A percentile compares a stretch with the other conserved stretches of the same genome.
phyloP scores from a whole-genome alignment of 1,140 invertebrate species.

The Tetragonula clypearis region DNA sequence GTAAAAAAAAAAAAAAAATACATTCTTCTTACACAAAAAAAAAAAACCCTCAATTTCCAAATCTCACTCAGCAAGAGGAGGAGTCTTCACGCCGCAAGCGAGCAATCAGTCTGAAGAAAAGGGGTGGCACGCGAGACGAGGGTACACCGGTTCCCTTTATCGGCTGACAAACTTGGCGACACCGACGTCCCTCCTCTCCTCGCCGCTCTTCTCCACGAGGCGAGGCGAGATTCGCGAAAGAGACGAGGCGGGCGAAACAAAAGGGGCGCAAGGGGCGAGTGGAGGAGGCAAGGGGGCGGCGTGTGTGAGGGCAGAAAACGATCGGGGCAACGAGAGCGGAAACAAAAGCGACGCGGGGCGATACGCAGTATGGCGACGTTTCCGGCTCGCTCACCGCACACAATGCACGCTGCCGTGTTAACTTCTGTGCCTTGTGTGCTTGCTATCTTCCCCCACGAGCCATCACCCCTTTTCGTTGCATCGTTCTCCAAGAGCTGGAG shows the following conservation, averaged over 20 bases:
- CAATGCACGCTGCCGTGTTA: slow-evolving; percentile 79
- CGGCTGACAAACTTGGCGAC: slow-evolving; percentile 57
- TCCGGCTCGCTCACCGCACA: slow-evolving; percentile 82
- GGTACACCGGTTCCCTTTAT: slow-evolving; percentile 58
- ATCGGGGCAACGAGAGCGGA: slow-evolving; percentile 77
- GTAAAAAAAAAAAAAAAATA: too few relatives aligned
- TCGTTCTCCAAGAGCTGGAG: slow-evolving; percentile 25
- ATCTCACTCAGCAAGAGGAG: neutral
- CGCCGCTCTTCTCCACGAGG: slow-evolving; percentile 29
- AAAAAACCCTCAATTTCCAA: too few relatives aligned
- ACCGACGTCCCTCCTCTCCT: neutral
- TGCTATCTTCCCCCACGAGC: slow-evolving; percentile 53
- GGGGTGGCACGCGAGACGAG: neutral
- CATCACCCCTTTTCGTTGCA: slow-evolving; percentile 28
- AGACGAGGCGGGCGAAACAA: slow-evolving; percentile 60
- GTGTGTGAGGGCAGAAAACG: slow-evolving; percentile 70
- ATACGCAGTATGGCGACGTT: slow-evolving; percentile 80
- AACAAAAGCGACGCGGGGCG: slow-evolving; percentile 78
- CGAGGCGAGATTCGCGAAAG: slow-evolving; percentile 47
- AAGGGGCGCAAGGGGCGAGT: slow-evolving; percentile 45
- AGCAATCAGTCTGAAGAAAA: slow-evolving; percentile 13
- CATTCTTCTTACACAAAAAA: neutral
- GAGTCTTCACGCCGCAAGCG: neutral
- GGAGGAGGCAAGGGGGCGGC: slow-evolving; percentile 11
- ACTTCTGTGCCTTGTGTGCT: slow-evolving; percentile 73